Conservation (phyloP, 2,888 invertebrate genomes). For the Ischnura elegans region DNA sequence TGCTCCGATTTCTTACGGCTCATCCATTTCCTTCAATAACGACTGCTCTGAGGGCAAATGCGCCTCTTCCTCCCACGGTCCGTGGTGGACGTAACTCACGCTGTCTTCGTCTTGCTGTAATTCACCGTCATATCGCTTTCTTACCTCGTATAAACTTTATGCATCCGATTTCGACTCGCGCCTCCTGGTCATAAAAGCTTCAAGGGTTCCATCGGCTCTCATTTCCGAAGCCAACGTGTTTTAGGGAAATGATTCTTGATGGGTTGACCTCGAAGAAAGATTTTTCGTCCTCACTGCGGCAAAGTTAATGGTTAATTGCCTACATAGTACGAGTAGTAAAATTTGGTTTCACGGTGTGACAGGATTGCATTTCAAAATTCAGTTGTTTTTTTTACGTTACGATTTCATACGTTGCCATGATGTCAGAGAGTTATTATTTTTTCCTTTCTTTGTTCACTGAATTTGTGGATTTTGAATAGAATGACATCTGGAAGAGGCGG, state of each 20-base stretch:
- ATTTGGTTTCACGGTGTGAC: too few relatives aligned
- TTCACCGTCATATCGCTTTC: neutral
- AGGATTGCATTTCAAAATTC: too few relatives aligned
- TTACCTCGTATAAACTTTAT: neutral
- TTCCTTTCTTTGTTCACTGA: too few relatives aligned
- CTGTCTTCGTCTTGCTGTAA: neutral
- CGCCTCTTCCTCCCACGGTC: neutral
- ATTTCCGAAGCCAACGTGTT: neutral
- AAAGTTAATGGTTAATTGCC: too few relatives aligned
- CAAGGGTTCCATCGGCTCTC: neutral
- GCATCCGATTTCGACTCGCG: neutral
- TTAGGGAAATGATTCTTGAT: neutral
- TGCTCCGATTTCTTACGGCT: slow-evolving; percentile 15
- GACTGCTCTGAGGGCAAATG: neutral
- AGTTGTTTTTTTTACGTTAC: too few relatives aligned
- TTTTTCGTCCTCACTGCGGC: neutral
- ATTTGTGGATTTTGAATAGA: too few relatives aligned
- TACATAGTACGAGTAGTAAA: too few relatives aligned
- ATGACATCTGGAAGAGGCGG: too few relatives aligned
- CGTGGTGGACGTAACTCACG: neutral
- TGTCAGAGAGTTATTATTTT: too few relatives aligned
- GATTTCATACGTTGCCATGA: too few relatives aligned
- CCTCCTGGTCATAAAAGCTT: neutral
- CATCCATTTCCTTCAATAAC: slow-evolving; percentile 27
- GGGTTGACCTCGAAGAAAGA: neutral